Percentiles rank a stretch among this genome's conserved stretches.
Conservation (phyloP, 2,113 vertebrate species). For the Zosterops borbonicus region DNA sequence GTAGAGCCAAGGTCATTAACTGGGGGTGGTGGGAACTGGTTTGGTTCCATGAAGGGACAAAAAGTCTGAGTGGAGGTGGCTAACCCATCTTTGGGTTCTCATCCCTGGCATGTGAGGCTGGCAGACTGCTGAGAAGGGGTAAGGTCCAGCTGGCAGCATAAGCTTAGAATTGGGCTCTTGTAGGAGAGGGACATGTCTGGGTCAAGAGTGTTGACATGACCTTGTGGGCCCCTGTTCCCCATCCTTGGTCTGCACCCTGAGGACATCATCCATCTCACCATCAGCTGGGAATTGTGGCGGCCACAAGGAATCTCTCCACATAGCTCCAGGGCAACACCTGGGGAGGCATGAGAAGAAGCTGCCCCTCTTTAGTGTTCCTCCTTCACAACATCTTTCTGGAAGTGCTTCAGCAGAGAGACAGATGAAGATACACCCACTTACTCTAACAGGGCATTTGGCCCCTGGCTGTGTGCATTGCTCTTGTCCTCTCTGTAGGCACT, state of each 20-base stretch:
- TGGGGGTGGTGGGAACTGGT: background rate
- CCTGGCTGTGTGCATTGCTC: accelerated
- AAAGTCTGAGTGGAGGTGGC: background rate
- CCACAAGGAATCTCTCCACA: background rate
- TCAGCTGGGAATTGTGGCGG: background rate
- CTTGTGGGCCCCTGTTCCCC: accelerated
- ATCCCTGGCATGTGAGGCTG: accelerated
- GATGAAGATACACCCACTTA: background rate
- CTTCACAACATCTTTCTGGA: background rate
- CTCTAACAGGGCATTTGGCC: background rate
- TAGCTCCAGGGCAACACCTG: background rate
- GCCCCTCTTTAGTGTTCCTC: background rate
- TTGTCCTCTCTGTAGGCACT: background rate
- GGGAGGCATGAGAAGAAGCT: accelerated
- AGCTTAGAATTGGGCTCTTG: background rate
- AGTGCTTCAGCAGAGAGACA: background rate
- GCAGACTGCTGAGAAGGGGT: background rate
- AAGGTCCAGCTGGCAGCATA: background rate
- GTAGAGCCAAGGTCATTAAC: background rate
- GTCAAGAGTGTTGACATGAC: accelerated
- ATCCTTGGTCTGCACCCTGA: background rate
- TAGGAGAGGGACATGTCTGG: background rate
- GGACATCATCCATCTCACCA: background rate
- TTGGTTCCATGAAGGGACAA: background rate
- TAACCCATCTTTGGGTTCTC: background rate